phyloP scores from a whole-genome alignment of 2,113 vertebrate species.

The Microtus richardsoni region DNA sequence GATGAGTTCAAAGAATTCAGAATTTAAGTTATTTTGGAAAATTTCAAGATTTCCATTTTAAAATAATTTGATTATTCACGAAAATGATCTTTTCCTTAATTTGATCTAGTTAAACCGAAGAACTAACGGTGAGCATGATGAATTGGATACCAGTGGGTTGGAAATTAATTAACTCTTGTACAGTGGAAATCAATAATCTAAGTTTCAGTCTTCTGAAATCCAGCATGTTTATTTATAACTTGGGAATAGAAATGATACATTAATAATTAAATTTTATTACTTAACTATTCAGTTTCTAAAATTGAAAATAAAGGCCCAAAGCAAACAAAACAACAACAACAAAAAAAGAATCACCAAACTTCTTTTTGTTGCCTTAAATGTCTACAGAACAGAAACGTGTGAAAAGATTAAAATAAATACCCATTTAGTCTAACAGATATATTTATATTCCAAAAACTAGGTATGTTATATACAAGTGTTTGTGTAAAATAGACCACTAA shows the following conservation, averaged over 20 bases:
- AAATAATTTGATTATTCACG: neutral
- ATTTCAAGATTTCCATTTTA: neutral
- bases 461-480: neutral
- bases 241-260: neutral
- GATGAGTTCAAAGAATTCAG: neutral
- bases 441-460: neutral
- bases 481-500: conserved; percentile 10
- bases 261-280: neutral
- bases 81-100: neutral
- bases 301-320: neutral
- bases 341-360: neutral
- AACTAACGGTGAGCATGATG: neutral
- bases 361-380: conserved; percentile 22
- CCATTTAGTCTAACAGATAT: neutral
- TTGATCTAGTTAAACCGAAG: neutral
- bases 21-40: conserved; percentile 1
- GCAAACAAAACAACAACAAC: neutral
- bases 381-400: neutral
- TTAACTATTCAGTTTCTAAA: conserved; percentile 21
- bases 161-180: conserved; percentile 31
- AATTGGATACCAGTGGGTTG: neutral
- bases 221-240: neutral
- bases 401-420: neutral
- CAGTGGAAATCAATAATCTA: conserved; percentile 22
- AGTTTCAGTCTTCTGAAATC: conserved; percentile 31